These are phyloP conservation scores for Macaria liturata DNA, from an alignment of 2,888 invertebrate species.

Conservation along the genomic window DNA sequence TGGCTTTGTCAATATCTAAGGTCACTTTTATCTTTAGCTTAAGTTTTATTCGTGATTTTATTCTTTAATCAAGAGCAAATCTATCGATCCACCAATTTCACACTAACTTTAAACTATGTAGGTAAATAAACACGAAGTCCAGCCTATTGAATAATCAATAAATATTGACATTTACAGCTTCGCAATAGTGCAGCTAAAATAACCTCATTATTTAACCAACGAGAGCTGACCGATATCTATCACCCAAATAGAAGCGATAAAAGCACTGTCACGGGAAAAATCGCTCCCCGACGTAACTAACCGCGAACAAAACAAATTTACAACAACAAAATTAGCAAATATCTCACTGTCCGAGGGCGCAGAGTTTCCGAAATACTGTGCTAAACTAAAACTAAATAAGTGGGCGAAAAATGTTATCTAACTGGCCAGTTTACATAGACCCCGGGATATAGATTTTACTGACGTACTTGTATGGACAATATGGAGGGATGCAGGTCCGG, in stretches of 20 bases:
- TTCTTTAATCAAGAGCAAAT: too few relatives aligned
- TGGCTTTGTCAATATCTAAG: too few relatives aligned
- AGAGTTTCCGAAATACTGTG: slow-evolving; percentile 63
- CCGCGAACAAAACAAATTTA: slow-evolving; percentile 66
- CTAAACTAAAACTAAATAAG: slow-evolving; percentile 76
- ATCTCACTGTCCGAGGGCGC: slow-evolving; percentile 74
- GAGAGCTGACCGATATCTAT: slow-evolving; percentile 4
- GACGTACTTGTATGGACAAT: not conserved
- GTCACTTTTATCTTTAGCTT: too few relatives aligned
- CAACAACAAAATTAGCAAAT: slow-evolving; percentile 77
- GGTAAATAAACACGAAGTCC: too few relatives aligned
- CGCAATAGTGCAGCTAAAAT: not conserved
- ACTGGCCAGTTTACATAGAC: slow-evolving; percentile 51
- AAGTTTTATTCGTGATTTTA: too few relatives aligned
- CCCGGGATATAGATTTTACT: slow-evolving; percentile 24
- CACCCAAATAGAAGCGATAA: slow-evolving; percentile 5
- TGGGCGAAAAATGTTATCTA: slow-evolving; percentile 70
- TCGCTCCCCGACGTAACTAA: slow-evolving; percentile 30
- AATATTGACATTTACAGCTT: not conserved
- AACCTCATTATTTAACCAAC: slow-evolving; percentile 7
- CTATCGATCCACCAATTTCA: too few relatives aligned
- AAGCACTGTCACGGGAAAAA: slow-evolving; percentile 25
- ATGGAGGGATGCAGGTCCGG: slow-evolving; percentile 38
- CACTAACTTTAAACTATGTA: too few relatives aligned
- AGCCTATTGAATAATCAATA: too few relatives aligned